Conservation (phyloP, 2,113 vertebrate species). For the Bos taurus region ARS-UCD2.0 NC_037340.1:78681001-78681500, state of each 20-base stretch:
- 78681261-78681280: background rate
- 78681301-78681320: background rate
- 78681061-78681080: conserved; percentile 74
- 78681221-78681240: background rate
- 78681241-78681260: background rate
- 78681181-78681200: background rate
- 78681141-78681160: conserved; percentile 62
- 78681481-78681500: background rate
- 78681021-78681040: conserved; percentile 72
- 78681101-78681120: conserved; percentile 76
- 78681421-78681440: background rate
- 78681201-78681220: background rate
- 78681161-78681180: conserved; percentile 19
- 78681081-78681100: conserved; percentile 63
- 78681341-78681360: background rate
- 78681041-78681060: conserved; percentile 77
- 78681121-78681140: conserved; percentile 70
- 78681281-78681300: background rate
- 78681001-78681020: conserved; percentile 72
- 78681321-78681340: accelerated
- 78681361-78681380: background rate
- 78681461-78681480: background rate
- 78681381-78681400: background rate
- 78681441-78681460: accelerated
- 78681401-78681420: background rate